Conservation (phyloP, 2,113 vertebrate species). For the Mustelus asterias region DNA sequence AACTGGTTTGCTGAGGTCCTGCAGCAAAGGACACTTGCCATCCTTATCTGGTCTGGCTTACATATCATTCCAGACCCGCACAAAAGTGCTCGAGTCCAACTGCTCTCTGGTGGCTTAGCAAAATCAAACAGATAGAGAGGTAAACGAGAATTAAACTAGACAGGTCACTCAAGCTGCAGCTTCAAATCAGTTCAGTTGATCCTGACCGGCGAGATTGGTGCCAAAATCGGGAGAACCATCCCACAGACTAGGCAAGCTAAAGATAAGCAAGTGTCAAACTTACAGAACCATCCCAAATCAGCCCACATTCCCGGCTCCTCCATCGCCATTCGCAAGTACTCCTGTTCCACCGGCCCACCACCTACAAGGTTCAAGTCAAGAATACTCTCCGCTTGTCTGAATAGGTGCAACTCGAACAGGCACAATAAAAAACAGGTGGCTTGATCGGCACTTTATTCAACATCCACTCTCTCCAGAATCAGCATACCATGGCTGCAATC, state of each 20-base stretch:
- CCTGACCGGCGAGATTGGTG: not conserved
- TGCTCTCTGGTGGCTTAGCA: not conserved
- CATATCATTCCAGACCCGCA: not conserved
- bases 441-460: not conserved
- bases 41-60: not conserved
- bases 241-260: not conserved
- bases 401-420: not conserved
- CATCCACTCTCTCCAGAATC: not conserved
- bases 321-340: not conserved
- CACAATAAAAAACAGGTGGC: not conserved
- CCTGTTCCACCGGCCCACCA: not conserved
- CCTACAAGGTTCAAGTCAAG: not conserved
- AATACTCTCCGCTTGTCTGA: not conserved
- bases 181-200: not conserved
- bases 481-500: not conserved
- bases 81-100: not conserved
- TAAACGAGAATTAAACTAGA: not conserved
- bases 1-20: not conserved
- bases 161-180: not conserved
- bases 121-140: not conserved
- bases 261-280: not conserved
- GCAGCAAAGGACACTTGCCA: not conserved
- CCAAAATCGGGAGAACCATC: not conserved
- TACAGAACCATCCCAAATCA: not conserved
- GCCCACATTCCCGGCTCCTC: not conserved